phyloP scores from a whole-genome alignment of 2,797 vertebrate genomes.

The Manis javanica region DNA sequence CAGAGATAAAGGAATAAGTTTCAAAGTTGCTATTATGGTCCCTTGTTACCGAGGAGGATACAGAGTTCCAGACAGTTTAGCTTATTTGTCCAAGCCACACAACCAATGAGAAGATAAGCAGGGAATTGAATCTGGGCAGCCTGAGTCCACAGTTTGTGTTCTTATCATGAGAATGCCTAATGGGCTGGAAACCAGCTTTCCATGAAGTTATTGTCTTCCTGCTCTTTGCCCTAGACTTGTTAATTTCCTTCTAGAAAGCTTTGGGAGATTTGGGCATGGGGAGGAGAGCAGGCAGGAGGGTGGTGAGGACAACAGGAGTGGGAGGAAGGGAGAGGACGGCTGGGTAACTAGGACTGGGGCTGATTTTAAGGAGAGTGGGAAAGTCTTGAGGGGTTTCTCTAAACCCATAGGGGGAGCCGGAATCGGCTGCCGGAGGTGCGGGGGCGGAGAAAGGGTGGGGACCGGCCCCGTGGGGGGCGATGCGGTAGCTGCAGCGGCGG shows the following conservation, averaged over 20 bases:
- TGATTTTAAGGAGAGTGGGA: neutral
- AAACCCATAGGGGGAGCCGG: conserved; percentile 76
- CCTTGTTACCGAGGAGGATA: neutral
- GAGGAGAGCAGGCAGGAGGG: conserved; percentile 5
- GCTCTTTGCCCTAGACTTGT: neutral
- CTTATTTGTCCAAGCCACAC: neutral
- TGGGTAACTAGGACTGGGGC: neutral
- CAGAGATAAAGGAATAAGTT: neutral
- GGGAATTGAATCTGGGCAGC: neutral
- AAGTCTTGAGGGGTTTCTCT: conserved; percentile 66
- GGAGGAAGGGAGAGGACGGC: neutral
- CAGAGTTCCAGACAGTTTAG: neutral
- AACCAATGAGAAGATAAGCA: neutral
- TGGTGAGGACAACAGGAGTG: neutral
- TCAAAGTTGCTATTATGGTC: neutral
- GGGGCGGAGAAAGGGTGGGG: conserved; percentile 82
- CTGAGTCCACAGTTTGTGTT: neutral
- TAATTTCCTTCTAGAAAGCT: conserved; percentile 62
- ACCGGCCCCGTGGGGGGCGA: conserved; percentile 76
- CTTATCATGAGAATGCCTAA: conserved; percentile 22
- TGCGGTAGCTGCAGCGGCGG: conserved; percentile 85
- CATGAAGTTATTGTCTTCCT: neutral
- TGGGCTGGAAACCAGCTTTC: conserved; percentile 54
- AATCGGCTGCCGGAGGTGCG: conserved; percentile 72
- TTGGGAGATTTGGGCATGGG: conserved; percentile 17